Percentiles rank a stretch among this genome's conserved stretches.
These are phyloP conservation scores for Caranx ignobilis DNA, from an alignment of 2,113 vertebrate species.

Conservation along the genomic window DNA sequence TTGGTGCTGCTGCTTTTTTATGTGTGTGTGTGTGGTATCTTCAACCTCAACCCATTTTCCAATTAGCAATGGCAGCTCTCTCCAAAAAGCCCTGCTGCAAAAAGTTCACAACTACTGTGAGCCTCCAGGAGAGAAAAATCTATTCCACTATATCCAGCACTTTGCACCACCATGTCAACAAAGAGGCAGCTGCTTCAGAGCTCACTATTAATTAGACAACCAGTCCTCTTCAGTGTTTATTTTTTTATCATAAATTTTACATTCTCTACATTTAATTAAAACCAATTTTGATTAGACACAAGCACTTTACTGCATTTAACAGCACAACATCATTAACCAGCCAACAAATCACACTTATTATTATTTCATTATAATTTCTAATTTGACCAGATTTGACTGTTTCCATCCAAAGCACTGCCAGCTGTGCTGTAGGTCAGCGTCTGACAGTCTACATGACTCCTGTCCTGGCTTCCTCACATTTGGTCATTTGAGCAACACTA, in stretches of 20 bases:
- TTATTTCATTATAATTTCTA: background rate
- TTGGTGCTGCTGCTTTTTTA: constrained; percentile 8
- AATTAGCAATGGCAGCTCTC: constrained; percentile 27
- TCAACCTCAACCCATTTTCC: constrained; percentile 33
- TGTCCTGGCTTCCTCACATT: background rate
- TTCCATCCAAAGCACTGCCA: background rate
- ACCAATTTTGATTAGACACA: background rate
- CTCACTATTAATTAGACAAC: no score
- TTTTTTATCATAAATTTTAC: no score
- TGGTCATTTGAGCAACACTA: background rate
- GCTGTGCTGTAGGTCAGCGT: background rate
- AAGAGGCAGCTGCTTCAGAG: no score
- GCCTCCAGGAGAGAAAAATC: background rate
- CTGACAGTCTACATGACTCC: no score
- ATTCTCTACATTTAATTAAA: background rate
- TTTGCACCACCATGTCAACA: background rate
- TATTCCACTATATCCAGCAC: background rate
- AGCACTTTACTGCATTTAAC: background rate
- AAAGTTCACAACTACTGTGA: background rate
- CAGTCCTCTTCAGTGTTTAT: background rate
- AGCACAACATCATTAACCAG: background rate
- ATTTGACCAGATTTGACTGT: background rate
- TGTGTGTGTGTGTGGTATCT: background rate
- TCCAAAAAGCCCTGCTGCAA: constrained; percentile 3
- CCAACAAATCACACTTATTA: background rate